Percentiles rank a stretch among this genome's conserved stretches.
phyloP scores from a whole-genome alignment of 1,140 invertebrate species.

The Ceratosolen fusciceps region DNA sequence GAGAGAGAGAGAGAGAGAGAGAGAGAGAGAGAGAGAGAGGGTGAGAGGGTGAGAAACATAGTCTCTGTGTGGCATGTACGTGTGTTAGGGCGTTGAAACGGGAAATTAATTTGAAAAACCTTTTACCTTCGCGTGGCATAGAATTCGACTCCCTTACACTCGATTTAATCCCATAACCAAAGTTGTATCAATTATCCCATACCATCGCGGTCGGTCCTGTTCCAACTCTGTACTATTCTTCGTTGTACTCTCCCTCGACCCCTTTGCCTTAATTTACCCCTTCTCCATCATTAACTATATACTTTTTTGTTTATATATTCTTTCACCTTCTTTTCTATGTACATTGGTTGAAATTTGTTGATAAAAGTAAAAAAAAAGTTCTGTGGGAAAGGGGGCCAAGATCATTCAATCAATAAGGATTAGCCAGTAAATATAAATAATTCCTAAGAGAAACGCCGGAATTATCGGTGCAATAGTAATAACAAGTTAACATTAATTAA shows the following conservation, averaged over 20 bases:
- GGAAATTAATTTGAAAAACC: slow-evolving; percentile 56
- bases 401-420: too few species aligned
- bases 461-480: too few species aligned
- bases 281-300: slow-evolving; percentile 26
- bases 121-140: slow-evolving; percentile 47
- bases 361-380: too few species aligned
- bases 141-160: slow-evolving; percentile 43
- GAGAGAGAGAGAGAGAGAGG: too few species aligned
- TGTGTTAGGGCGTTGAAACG: slow-evolving; percentile 36
- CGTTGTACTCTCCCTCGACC: neutral
- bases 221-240: neutral
- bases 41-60: too few species aligned
- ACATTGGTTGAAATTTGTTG: too few species aligned
- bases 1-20: too few species aligned
- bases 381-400: too few species aligned
- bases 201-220: neutral
- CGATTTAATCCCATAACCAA: slow-evolving; percentile 57
- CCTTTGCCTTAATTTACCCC: too few species aligned
- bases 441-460: too few species aligned
- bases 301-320: neutral
- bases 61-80: neutral
- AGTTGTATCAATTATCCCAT: slow-evolving; percentile 56
- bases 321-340: neutral
- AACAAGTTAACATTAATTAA: too few species aligned
- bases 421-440: too few species aligned